Evolutionary conservation across 64 coral and sea anemone species (phyloP), one percentile per base, ranked within the genome.

Genomic region (Pocillopora damicornis): DNA sequence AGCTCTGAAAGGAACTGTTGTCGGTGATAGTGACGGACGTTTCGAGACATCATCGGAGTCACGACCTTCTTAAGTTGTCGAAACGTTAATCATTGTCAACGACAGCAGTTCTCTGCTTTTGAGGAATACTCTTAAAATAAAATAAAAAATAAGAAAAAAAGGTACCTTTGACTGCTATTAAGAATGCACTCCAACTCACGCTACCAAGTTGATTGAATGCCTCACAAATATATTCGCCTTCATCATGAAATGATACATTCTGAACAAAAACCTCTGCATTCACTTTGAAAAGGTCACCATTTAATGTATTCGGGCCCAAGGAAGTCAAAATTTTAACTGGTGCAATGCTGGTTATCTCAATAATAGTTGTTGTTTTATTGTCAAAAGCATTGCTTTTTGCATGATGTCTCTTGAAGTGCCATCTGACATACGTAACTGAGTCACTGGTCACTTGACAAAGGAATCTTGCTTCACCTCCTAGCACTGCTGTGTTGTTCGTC

Each of bases 201-300:
- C 79, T 91, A 15, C 90, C 90, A 59, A 68, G 77, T 37, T 87
- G 76, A 61, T 86, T 80, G 68, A 91, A 91, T 22, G 73, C 90
- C 64, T 78, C 63, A 60, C 90, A 91, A 35, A 80, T 69, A 74
- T 91, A 91, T 61, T 60, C 65, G 2, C 90, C 90, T 60, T 85
- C 63, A 59, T 91, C 82, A 1, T 71, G 25, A n/a, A 58, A 66
- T 10, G 90, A 78, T 22, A 79, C 63, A 74, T 91, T 91, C 14
- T 86, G 25, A 20, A 91, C 74, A 61, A 42, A 61, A 61, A 60
- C 72, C 11, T 79, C 23, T 59, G 76, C 76, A 79, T 91, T 75
- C 23, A 63, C 45, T 22, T 20, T 72, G 59, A 51, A 63, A 76
- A 36, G 58, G 59, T 75, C 17, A 38, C 74, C 59, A 76, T 74